A percentile compares a stretch with the other conserved stretches of the same genome.
Evolutionary conservation across 2,797 vertebrate genomes (phyloP).

Genomic region (Meda fulgida): DNA sequence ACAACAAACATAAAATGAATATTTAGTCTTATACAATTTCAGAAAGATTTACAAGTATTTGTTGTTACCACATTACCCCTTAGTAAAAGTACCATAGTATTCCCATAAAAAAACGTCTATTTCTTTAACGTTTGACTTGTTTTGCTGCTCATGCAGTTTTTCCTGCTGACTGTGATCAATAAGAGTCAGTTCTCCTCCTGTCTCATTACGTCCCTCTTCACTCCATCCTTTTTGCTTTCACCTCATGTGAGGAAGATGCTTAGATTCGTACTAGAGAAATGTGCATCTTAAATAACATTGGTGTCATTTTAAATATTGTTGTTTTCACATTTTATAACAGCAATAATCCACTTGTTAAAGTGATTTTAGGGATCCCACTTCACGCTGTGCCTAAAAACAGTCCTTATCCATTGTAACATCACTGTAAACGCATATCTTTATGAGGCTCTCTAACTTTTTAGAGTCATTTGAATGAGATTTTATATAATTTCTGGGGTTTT

Average conservation of each 20-base stretch:
- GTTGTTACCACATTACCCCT: background rate
- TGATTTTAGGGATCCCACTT: background rate
- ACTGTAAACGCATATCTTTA: background rate
- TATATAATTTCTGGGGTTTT: background rate
- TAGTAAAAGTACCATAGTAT: background rate
- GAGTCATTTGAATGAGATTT: background rate
- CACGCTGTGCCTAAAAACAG: background rate
- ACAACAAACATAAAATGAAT: background rate
- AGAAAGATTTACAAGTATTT: background rate
- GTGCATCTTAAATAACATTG: background rate
- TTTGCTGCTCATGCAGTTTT: slow-evolving; percentile 10
- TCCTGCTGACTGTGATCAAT: slow-evolving; percentile 22
- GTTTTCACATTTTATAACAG: background rate
- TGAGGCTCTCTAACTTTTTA: background rate
- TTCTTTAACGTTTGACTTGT: background rate
- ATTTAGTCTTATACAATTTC: background rate
- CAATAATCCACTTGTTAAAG: background rate
- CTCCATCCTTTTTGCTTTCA: background rate
- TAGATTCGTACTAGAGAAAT: background rate
- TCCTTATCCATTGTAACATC: background rate
- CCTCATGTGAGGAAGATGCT: background rate
- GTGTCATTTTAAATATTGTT: background rate
- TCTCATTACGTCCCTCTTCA: background rate
- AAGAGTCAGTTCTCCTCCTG: background rate
- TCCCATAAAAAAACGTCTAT: too few relatives aligned